phyloP scores from a whole-genome alignment of 2,113 vertebrate genomes.

The Upupa epops region DNA sequence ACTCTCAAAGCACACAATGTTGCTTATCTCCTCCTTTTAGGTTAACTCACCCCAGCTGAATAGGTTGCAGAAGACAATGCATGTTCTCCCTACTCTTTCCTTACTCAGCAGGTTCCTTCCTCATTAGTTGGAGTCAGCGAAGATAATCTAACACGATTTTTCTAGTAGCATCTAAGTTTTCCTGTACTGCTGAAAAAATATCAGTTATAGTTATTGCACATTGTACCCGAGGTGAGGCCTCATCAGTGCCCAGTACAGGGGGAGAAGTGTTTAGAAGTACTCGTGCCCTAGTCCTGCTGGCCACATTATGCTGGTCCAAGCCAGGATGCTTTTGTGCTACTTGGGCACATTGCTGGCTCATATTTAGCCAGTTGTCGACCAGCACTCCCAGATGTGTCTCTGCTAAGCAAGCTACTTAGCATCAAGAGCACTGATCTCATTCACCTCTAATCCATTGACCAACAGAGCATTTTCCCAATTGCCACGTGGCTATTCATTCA shows the following conservation, averaged over 20 bases:
- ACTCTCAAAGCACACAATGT: slow-evolving; percentile 16
- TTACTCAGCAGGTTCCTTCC: slow-evolving; percentile 14
- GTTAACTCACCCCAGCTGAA: slow-evolving; percentile 35
- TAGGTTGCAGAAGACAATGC: slow-evolving; percentile 1
- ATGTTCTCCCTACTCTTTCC: background rate
- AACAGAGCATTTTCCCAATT: background rate
- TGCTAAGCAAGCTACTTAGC: too few species aligned
- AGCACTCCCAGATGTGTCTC: too few species aligned
- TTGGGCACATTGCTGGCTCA: too few species aligned
- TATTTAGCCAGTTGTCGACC: too few species aligned
- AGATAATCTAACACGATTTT: slow-evolving; percentile 16
- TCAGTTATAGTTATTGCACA: background rate
- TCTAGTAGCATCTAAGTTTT: slow-evolving; percentile 14
- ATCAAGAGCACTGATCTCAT: too few species aligned
- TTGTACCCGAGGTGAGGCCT: background rate
- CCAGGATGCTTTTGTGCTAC: too few species aligned
- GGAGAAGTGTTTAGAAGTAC: too few species aligned
- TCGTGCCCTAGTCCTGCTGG: too few species aligned
- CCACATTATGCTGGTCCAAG: too few species aligned
- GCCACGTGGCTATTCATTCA: background rate
- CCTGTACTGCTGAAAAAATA: background rate
- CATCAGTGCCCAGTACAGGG: too few species aligned
- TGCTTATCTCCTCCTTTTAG: background rate
- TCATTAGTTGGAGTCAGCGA: background rate
- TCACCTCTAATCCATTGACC: background rate